Evolutionary conservation across 1,140 invertebrate species (phyloP), one percentile per base, ranked within the genome.

Genomic region (Zaprionus camerounensis): DNA sequence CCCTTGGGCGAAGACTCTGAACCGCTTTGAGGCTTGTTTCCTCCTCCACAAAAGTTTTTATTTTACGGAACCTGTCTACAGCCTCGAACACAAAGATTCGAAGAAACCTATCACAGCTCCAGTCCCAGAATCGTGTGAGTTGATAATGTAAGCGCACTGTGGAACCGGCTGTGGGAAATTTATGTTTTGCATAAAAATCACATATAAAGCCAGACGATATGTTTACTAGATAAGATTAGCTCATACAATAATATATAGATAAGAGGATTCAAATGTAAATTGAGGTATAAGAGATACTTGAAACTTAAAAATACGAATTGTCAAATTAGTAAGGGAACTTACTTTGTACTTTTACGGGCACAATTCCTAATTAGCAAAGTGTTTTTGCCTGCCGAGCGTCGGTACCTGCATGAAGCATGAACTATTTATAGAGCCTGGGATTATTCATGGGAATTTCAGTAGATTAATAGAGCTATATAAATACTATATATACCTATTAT

Each of bases 31-130:
- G 51, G 38, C 58, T 68, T 71, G 70, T 65, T 58, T 59, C 58
- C 82, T 87, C 83, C 82, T 86, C 82, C 80, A 73, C 82, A 86
- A 83, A 71, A 67, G 26, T 36, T 24, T 73, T 49, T 56, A 46
- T 68, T 57, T 57, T 65, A 68, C 61, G 65, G 66, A 86, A 81
- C 51, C 58, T 36, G 64, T 63, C 51, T 72, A 49, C 41, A 69
- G 46, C 26, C 46, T 26, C 55, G 69, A 15, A 31, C 17, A 61
- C 12, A 31, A 34, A 69, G 46, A 41, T 41, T 53, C 34, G 12
- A 41, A 63, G 7, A 69, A 26, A 44, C 22, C 11, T 41, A 36
- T 38, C 51, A 70, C 13, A 57, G 57, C 0, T 55, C 61, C n/a
- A 57, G 57, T 13, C 59, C 56, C 31, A 56, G 34, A 65, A 41